Percentiles rank a stretch among this genome's conserved stretches.
These are phyloP conservation scores for Chrysolina haemoptera DNA, from an alignment of 2,888 invertebrate species.

Conservation along the genomic window DNA sequence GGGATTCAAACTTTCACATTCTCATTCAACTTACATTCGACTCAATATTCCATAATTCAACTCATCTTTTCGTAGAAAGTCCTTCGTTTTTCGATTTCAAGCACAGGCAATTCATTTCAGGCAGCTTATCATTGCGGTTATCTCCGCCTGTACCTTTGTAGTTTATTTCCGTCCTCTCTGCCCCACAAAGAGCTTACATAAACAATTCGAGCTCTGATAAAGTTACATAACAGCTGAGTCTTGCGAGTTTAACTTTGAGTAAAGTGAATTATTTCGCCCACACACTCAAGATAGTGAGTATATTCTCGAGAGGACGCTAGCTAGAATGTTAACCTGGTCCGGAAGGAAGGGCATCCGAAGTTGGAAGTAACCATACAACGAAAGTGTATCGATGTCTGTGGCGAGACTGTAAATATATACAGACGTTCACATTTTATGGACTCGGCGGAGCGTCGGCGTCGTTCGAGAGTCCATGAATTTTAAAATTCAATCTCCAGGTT, in stretches of 20 bases:
- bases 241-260: conserved; percentile 29
- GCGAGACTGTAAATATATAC: conserved; percentile 7
- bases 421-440: not conserved
- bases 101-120: conserved; percentile 1
- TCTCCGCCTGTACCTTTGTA: not conserved
- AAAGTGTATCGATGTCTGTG: conserved; percentile 7
- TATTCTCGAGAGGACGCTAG: conserved; percentile 13
- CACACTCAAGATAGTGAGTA: not conserved
- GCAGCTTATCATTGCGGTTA: conserved; percentile 17
- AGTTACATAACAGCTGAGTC: conserved; percentile 12
- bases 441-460: conserved; percentile 1
- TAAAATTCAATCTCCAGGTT: conserved; percentile 8
- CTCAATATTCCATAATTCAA: not conserved
- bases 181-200: conserved; percentile 20
- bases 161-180: not conserved
- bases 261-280: conserved; percentile 32
- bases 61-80: not conserved
- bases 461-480: conserved; percentile 18
- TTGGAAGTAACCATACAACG: not conserved
- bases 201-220: conserved; percentile 20
- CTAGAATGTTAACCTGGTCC: conserved; percentile 15
- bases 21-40: not conserved
- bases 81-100: not conserved
- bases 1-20: not conserved
- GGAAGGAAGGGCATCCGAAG: conserved; percentile 5